Evolutionary conservation across 2,113 vertebrate genomes (phyloP).

Genomic region (Apodemus sylvaticus): DNA sequence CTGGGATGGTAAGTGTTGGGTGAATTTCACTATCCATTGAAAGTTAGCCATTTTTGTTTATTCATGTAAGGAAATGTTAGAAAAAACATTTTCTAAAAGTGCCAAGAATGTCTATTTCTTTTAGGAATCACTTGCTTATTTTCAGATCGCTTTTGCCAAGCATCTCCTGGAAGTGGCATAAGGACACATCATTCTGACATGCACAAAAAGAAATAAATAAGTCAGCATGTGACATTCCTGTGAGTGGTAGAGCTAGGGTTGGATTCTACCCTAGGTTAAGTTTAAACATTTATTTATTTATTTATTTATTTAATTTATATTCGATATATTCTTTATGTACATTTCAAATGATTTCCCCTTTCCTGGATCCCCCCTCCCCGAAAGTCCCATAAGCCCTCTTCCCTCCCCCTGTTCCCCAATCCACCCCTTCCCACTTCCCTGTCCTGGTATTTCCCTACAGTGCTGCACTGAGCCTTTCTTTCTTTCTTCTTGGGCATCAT

Average conservation of each 20-base stretch:
- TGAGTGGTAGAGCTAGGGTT: background rate
- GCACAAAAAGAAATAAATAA: background rate
- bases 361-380: no score
- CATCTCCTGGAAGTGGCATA: background rate
- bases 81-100: slow-evolving; percentile 18
- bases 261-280: background rate
- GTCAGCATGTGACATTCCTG: background rate
- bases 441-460: no score
- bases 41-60: slow-evolving; percentile 9
- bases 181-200: background rate
- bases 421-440: no score
- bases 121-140: background rate
- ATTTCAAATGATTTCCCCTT: no score
- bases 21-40: background rate
- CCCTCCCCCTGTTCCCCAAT: no score
- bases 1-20: background rate
- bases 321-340: no score
- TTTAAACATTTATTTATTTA: no score
- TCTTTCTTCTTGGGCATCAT: no score
- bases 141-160: slow-evolving; percentile 16
- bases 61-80: slow-evolving; percentile 24
- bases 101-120: background rate
- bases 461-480: no score
- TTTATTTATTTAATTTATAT: no score
- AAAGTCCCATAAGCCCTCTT: no score